These are phyloP conservation scores for Mastomys natalensis DNA, from an alignment of 2,113 vertebrate species.

Conservation along the genomic window DNA sequence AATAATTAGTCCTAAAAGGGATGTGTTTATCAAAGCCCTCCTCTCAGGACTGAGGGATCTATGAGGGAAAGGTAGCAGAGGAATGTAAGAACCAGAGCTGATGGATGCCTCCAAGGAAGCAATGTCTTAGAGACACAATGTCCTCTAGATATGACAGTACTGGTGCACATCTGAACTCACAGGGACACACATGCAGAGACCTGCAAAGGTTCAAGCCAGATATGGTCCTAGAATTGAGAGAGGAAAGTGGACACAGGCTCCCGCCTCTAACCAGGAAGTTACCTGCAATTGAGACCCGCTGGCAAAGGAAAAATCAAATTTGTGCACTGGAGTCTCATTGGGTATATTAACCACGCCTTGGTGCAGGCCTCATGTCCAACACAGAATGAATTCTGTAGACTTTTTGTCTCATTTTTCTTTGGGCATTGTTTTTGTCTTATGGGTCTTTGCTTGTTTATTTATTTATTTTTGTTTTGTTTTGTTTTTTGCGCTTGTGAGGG, in stretches of 20 bases:
- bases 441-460: not conserved
- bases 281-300: not conserved
- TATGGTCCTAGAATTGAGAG: not conserved
- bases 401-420: not conserved
- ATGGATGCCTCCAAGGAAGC: not conserved
- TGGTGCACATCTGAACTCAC: not conserved
- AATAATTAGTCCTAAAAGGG: not conserved
- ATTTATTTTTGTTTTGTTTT: not conserved
- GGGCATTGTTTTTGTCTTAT: not conserved
- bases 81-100: not conserved
- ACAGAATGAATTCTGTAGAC: not conserved
- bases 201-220: not conserved
- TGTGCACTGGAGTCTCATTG: not conserved
- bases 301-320: not conserved
- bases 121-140: not conserved
- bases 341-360: not conserved
- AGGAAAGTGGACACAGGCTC: not conserved
- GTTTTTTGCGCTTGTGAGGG: not conserved
- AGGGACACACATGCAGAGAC: not conserved
- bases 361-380: not conserved
- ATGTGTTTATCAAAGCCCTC: not conserved
- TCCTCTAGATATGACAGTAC: not conserved
- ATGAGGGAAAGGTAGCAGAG: not conserved
- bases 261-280: not conserved
- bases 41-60: not conserved